Base-by-base conservation (phyloP, 2,113 vertebrate species). In the Corythaeola cristata region DNA sequence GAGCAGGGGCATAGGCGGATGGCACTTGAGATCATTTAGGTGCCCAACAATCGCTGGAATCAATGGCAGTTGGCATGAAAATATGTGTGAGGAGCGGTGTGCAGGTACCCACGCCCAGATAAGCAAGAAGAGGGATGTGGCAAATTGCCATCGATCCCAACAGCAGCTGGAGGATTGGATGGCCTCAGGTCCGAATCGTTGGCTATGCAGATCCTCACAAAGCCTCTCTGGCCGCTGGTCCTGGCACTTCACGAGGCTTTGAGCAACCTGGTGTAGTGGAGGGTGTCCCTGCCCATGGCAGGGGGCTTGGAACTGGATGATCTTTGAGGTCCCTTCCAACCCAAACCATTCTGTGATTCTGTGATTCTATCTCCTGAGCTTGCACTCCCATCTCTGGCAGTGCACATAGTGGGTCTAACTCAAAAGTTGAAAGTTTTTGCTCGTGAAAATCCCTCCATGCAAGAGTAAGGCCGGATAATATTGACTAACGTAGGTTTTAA, bases 131-230 rank as follows among this genome's bases (percentile, higher is more conserved):
- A 47, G 27, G 47, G 30, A 22, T 7, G 30, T 1, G 0, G 6
- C n/a, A 11, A 8, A 4, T 15, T 26, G 52, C 24, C 39, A 12
- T 27, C 1, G 17, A 37, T 15, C 59, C n/a, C 28, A 8, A 0
- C 0, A 2, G 50, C 0, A 23, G 52, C 52, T 3, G 71, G 20
- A 23, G 28, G 28, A 20, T 11, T 3, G 20, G 37, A 2, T 3
- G 35, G 3, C 5, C 58, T 11, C 44, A 3, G 35, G 6, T 13
- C 9, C 2, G 0, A 10, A 32, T 1, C 5, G 1, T 2, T 9
- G n/a, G n/a, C 30, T 22, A 1, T 0, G 2, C 18, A 11, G 28
- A 9, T 10, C 37, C 33, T 37, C 60, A 6, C 53, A 4, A 17
- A 45, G 45, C 45, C 27, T 12, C 64, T 23, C 55, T 1, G 12